Evolutionary conservation across 2,797 vertebrate species (phyloP).

Genomic region (Trachops cirrhosus): DNA sequence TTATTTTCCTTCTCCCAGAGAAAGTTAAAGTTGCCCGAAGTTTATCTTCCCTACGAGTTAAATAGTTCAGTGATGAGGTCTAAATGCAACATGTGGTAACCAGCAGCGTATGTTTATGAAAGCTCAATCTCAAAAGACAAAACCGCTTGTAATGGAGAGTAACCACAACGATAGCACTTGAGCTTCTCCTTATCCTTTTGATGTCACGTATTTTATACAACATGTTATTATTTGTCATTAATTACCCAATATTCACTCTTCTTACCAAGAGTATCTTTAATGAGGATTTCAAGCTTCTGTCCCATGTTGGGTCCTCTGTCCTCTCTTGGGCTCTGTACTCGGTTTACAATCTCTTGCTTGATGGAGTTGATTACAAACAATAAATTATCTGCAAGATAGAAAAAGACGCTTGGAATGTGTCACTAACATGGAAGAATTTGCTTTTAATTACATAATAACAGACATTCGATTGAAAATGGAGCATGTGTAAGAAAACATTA

Average conservation of each 20-base stretch:
- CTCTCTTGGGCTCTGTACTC: conserved; percentile 92
- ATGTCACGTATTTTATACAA: background rate
- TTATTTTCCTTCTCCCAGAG: background rate
- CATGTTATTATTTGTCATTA: background rate
- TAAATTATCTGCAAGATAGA: conserved; percentile 91
- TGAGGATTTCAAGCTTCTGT: conserved; percentile 93
- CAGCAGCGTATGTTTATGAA: background rate
- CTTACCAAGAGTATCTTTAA: conserved; percentile 97
- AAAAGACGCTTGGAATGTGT: conserved; percentile 25
- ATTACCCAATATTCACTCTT: conserved; percentile 32
- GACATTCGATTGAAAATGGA: conserved; percentile 19
- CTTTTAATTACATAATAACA: conserved; percentile 30
- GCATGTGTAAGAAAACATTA: conserved; percentile 20
- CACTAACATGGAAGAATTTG: conserved; percentile 28
- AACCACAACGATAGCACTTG: background rate
- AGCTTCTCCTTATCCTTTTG: background rate
- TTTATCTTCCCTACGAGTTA: background rate
- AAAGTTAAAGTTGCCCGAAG: background rate
- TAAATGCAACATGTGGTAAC: background rate
- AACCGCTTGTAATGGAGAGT: background rate
- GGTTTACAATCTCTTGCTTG: conserved; percentile 97
- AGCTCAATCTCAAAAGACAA: background rate
- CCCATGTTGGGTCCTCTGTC: conserved; percentile 93
- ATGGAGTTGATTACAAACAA: conserved; percentile 98
- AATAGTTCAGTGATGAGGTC: background rate